Evolutionary conservation across 2,888 invertebrate genomes (phyloP).

Genomic region (Creontiades dilutus): DNA sequence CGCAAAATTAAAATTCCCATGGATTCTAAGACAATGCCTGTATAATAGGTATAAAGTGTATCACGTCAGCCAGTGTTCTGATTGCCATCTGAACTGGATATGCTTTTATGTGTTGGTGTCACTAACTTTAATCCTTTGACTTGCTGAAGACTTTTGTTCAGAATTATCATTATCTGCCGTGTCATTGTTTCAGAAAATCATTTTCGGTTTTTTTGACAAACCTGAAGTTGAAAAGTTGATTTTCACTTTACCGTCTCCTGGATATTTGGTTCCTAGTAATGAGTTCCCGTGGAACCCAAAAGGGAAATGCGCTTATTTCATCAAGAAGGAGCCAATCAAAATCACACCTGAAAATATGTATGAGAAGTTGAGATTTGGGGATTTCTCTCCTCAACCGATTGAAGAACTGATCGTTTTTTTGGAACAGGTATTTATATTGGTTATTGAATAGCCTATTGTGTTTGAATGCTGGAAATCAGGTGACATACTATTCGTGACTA

Average conservation of each 20-base stretch:
- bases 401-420: conserved; percentile 85
- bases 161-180: too few species aligned
- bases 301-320: conserved; percentile 88
- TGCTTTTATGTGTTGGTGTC: too few species aligned
- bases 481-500: too few species aligned
- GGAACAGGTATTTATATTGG: conserved; percentile 80
- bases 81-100: too few species aligned
- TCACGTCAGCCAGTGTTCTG: too few species aligned
- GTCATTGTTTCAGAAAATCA: conserved; percentile 55
- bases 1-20: too few species aligned
- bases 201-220: conserved; percentile 77
- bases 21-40: too few species aligned
- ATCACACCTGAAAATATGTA: conserved; percentile 83
- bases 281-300: conserved; percentile 83
- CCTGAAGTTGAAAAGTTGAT: conserved; percentile 81
- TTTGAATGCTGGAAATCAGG: too few species aligned
- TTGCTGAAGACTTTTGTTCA: too few species aligned
- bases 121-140: too few species aligned
- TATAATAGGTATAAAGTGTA: too few species aligned
- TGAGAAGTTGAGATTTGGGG: conserved; percentile 84
- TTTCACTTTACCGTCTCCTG: conserved; percentile 79
- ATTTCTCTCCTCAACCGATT: conserved; percentile 85
- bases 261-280: conserved; percentile 74
- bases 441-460: too few species aligned
- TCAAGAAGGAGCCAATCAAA: conserved; percentile 83